These are phyloP conservation scores for Plodia interpunctella DNA, from an alignment of 1,140 invertebrate genomes.

Conservation along the genomic window DNA sequence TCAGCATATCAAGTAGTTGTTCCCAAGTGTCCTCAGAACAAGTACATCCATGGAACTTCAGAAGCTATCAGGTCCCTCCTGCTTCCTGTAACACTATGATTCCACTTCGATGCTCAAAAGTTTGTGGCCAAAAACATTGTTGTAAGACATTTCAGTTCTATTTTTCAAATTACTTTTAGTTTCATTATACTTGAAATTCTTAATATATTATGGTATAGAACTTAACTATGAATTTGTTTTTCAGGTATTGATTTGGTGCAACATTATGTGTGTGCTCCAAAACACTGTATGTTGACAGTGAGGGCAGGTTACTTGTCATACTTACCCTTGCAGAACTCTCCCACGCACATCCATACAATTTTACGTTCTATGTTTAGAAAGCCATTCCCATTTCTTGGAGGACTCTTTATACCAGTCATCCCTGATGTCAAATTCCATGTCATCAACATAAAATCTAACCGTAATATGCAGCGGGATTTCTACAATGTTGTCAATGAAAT, in stretches of 20 bases:
- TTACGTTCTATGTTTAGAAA: conserved; percentile 24
- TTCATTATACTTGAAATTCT: not conserved
- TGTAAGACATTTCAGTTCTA: conserved; percentile 41
- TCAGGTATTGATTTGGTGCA: conserved; percentile 57
- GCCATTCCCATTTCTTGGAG: conserved; percentile 39
- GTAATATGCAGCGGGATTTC: conserved; percentile 40
- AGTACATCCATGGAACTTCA: not conserved
- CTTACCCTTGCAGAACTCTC: conserved; percentile 43
- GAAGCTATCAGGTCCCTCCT: not conserved
- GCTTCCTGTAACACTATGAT: not conserved
- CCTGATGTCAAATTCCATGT: conserved; percentile 54
- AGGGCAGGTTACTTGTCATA: conserved; percentile 45
- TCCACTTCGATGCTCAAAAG: conserved; percentile 33
- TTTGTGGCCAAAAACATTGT: conserved; percentile 53
- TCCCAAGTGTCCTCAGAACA: not conserved
- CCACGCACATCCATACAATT: conserved; percentile 39
- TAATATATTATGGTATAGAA: not conserved
- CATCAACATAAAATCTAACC: conserved; percentile 51
- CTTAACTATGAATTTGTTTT: conserved; percentile 17
- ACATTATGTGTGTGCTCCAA: conserved; percentile 43
- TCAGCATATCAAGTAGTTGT: not conserved
- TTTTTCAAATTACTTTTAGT: not conserved
- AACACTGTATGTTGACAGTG: conserved; percentile 50
- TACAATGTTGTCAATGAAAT: conserved; percentile 43
- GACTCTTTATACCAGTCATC: conserved; percentile 54